Base-by-base conservation (phyloP, 1,140 invertebrate species). In the Drosophila kanapiae region DNA sequence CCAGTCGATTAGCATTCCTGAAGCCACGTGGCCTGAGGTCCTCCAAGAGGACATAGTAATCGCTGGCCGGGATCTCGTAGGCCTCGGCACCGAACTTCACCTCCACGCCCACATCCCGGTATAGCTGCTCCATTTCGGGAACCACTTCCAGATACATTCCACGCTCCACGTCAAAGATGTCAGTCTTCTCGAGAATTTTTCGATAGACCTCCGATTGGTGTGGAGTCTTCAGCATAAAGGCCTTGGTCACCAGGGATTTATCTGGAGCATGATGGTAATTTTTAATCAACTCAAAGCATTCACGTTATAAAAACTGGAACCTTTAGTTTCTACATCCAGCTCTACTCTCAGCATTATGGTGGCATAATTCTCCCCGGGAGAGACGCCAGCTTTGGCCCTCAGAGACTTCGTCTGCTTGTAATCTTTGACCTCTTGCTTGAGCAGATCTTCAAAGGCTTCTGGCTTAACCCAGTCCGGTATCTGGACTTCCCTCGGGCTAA, bases 41-140 rank as follows among this genome's bases (percentile, higher is more conserved):
- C 65, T 95, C 94, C 6, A 95, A 78, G 0, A 95, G 79, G 11
- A 95, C 78, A 57, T 90, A 78, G 29, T 75, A 43, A 8, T 82
- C 45, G 1, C 48, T 57, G 2, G 68, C 29, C 7, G 68, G 11
- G 2, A 91, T 48, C 6, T 75, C 72, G 43, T 80, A 91, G 54
- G 60, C 61, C 45, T 80, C 80, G 0, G 91, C 85, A 5, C 90
- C 90, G 42, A 92, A 91, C n/a, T 82, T 75, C 5, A 90, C 33
- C 0, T 87, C 60, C 4, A 82, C 4, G 8, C 86, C 90, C 31
- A 29, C 94, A 70, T 63, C 75, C 4, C 37, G 93, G 91, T 75
- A 92, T 6, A 92, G 31, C 57, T 78, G 38, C 47, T 84, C 81
- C 27, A 92, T 61, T 67, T 91, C 83, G n/a, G 78, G 71, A n/a